A percentile compares a stretch with the other conserved stretches of the same genome.
Evolutionary conservation across 2,888 invertebrate species (phyloP).

Genomic region (Hedychridium roseum): DNA sequence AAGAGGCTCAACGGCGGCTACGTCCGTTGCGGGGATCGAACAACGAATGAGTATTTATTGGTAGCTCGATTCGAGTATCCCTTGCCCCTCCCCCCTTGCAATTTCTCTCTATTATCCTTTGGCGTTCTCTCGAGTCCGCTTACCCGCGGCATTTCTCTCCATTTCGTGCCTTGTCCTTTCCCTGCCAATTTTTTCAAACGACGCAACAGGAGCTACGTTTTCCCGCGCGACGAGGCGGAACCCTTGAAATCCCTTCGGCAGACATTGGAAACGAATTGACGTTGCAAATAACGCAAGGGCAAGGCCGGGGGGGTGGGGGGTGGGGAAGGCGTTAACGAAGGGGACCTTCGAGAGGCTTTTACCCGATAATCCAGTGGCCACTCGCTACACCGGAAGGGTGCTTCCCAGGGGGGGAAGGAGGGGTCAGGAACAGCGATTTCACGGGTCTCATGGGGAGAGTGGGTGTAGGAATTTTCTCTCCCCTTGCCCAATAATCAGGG

Average conservation of each 20-base stretch:
- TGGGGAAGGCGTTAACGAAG: conserved; percentile 1
- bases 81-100: no score
- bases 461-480: no score
- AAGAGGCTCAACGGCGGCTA: no score
- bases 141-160: no score
- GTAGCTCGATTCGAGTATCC: no score
- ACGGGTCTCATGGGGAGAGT: conserved; percentile 25
- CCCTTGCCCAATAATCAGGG: no score
- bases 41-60: no score
- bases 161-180: no score
- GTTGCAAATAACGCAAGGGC: conserved; percentile 46
- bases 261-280: conserved; percentile 55
- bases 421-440: conserved; percentile 34
- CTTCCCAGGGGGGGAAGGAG: conserved; percentile 21
- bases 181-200: conserved; percentile 14
- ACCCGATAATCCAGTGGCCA: not conserved
- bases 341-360: conserved; percentile 8
- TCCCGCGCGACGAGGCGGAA: conserved; percentile 33
- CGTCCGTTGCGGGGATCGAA: no score
- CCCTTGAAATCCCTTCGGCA: conserved; percentile 43
- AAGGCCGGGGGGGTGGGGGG: conserved; percentile 5
- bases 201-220: conserved; percentile 24
- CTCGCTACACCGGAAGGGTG: no score
- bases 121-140: no score
- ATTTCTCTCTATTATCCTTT: no score